These are phyloP conservation scores for Hippocampus zosterae DNA, from an alignment of 2,113 vertebrate genomes.

Conservation along the genomic window DNA sequence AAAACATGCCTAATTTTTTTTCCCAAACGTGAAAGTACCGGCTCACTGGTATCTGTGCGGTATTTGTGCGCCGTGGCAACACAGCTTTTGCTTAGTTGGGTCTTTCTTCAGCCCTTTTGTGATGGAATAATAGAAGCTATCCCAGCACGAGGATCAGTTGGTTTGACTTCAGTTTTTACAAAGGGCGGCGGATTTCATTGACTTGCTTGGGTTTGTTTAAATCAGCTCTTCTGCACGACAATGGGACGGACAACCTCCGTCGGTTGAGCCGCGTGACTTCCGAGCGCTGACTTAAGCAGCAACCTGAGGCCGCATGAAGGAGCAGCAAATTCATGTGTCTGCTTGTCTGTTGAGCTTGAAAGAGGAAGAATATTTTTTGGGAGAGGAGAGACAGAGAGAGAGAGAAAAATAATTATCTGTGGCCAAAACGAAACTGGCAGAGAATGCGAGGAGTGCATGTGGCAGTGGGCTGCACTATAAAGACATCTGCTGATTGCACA, in stretches of 20 bases:
- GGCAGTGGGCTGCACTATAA: constrained; percentile 57
- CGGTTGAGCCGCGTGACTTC: constrained; percentile 40
- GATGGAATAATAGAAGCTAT: constrained; percentile 11
- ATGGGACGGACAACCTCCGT: constrained; percentile 32
- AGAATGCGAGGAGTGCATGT: constrained; percentile 49
- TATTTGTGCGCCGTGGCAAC: neutral
- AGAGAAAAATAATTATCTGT: constrained; percentile 40
- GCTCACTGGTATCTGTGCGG: neutral
- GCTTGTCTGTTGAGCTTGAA: constrained; percentile 40
- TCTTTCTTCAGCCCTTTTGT: constrained; percentile 7
- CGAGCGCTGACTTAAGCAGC: constrained; percentile 49
- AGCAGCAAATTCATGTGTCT: constrained; percentile 50
- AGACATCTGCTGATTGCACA: constrained; percentile 76
- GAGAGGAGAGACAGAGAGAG: neutral
- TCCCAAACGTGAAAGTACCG: neutral
- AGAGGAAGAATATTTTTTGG: constrained; percentile 49
- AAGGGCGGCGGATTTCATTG: constrained; percentile 36
- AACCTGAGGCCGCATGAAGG: constrained; percentile 44
- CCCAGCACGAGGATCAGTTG: neutral
- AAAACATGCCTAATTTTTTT: no score
- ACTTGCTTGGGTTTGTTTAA: constrained; percentile 46
- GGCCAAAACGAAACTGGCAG: constrained; percentile 58
- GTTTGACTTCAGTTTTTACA: constrained; percentile 33
- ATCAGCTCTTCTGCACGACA: constrained; percentile 43
- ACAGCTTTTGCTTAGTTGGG: neutral